A percentile compares a stretch with the other conserved stretches of the same genome.
Conservation (phyloP, 2,113 vertebrate species). For the Procapra przewalskii region DNA sequence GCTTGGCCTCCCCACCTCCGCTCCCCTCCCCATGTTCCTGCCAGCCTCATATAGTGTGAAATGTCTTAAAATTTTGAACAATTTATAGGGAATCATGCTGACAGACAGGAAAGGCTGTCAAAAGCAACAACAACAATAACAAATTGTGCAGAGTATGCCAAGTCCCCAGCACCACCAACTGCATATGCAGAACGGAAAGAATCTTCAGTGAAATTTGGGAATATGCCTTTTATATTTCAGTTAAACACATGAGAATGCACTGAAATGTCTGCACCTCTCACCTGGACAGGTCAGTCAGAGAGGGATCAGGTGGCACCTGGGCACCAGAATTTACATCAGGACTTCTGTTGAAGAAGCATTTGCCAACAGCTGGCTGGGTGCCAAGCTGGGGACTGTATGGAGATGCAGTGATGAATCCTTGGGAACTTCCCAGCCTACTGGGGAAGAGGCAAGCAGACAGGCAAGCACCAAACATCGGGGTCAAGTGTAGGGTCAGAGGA, state of each 20-base stretch:
- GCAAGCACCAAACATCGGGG: not conserved
- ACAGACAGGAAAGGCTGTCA: constrained; percentile 6
- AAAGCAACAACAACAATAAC: not conserved
- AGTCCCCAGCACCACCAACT: not conserved
- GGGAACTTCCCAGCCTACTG: not conserved
- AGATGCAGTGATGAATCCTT: too few relatives aligned
- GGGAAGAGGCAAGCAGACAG: not conserved
- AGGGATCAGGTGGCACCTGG: not conserved
- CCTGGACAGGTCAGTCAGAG: not conserved
- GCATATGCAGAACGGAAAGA: not conserved
- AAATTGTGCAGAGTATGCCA: not conserved
- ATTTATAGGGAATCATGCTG: not conserved
- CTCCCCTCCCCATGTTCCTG: not conserved
- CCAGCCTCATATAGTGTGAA: not conserved
- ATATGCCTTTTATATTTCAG: not conserved
- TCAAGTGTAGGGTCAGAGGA: not conserved
- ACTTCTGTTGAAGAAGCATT: not conserved
- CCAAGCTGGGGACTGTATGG: too few relatives aligned
- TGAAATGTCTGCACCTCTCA: not conserved
- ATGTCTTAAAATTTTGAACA: not conserved
- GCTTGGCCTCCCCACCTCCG: not conserved
- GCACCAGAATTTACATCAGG: not conserved
- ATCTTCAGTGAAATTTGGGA: not conserved
- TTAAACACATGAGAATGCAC: not conserved
- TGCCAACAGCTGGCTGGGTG: rapidly evolving